Base-by-base conservation (phyloP, 92 coral and sea anemone species). In the Palythoa grandis region DNA sequence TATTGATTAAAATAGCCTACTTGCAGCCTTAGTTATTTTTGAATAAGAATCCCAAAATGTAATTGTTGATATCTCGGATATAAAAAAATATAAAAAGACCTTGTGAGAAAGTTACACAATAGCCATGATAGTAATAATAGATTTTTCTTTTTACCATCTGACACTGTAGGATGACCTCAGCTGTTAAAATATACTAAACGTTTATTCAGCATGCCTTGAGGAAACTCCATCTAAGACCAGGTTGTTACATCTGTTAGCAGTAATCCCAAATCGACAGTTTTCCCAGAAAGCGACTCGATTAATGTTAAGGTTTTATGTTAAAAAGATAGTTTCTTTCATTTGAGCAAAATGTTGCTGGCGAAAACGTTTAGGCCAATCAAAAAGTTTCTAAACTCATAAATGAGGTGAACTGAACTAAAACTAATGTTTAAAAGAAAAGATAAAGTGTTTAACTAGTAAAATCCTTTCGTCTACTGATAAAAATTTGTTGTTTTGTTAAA, bases 131-230 rank as follows among this genome's bases (percentile, higher is more conserved):
- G 2, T 63, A 16, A 63, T 11, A 63, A 37, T 69, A 35, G 24
- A 29, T 11, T 37, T 37, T 25, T 7, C 23, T 35, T 69, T 80
- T 48, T 53, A 80, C 85, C 60, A 48, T 79, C 47, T 80, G 72
- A 65, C 74, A 80, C 61, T 35, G 11, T 25, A 24, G 40, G 74
- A 11, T 80, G 85, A 80, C 85, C 73, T 47, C 85, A 80, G 85
- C 85, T 80, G 85, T 66, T 66, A 19, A 43, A 43, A 52, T 80
- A 80, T 66, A 80, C 6, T 23, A 16, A 5, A 16, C 22, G 58
- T 80, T 80, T 80, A 80, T 70, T 65, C 85, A 80, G 74, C 85
- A 63, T 66, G 54, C 43, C 17, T 35, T 17, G 53, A 1, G 56
- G 54, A 40, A 72, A 72, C 50, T 39, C 53, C 17, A 43, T 11